Conservation (phyloP, 2,113 vertebrate species). For the Procavia capensis region DNA sequence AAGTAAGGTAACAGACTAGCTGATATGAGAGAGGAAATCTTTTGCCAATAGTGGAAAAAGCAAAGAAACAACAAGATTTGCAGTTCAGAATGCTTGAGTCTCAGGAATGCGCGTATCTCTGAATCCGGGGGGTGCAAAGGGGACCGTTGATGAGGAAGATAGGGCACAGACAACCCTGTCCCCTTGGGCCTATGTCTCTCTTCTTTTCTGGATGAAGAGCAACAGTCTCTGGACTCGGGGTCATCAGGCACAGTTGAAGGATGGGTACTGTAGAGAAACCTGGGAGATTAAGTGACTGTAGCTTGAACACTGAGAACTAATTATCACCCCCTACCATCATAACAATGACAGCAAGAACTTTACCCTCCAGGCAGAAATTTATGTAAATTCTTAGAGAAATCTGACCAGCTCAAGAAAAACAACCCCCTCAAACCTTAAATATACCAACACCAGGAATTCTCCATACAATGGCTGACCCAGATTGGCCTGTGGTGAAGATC, state of each 20-base stretch:
- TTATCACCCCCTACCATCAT: neutral
- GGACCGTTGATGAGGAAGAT: neutral
- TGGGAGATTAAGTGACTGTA: neutral
- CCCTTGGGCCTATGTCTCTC: neutral
- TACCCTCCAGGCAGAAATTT: no score
- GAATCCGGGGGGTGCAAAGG: neutral
- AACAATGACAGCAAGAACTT: neutral
- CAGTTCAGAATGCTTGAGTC: neutral
- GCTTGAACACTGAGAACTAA: neutral
- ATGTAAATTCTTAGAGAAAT: no score
- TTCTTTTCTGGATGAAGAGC: neutral
- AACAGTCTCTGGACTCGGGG: neutral
- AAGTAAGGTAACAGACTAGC: slow-evolving; percentile 31
- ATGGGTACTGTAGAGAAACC: neutral
- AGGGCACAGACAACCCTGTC: neutral
- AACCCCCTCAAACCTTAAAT: neutral
- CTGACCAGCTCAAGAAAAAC: no score
- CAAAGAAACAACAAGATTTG: slow-evolving; percentile 8
- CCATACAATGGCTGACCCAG: neutral
- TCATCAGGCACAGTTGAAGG: neutral
- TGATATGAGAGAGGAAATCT: slow-evolving; percentile 15
- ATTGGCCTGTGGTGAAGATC: neutral
- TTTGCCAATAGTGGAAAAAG: neutral
- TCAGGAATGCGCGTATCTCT: neutral
- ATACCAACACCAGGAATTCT: neutral